A percentile compares a stretch with the other conserved stretches of the same genome.
Conservation (phyloP, 2,797 vertebrate genomes). For the Garrulus glandarius region DNA sequence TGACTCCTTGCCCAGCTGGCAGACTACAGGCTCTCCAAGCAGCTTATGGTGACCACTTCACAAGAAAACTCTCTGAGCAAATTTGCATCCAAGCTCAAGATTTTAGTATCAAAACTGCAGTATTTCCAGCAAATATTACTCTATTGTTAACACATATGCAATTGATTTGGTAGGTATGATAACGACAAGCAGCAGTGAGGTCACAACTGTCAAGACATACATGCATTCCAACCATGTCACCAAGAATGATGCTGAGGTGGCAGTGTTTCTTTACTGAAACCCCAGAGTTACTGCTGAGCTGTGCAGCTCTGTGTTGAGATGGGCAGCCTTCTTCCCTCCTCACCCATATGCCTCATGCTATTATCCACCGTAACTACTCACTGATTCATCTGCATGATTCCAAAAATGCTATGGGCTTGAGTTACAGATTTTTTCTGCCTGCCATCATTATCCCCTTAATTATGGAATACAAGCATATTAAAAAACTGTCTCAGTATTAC, state of each 20-base stretch:
- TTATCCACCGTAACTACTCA: not conserved
- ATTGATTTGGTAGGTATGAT: not conserved
- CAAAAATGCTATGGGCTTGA: not conserved
- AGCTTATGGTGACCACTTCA: not conserved
- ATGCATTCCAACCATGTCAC: not conserved
- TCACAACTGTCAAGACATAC: not conserved
- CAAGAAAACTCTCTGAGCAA: not conserved
- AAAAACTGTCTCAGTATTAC: not conserved
- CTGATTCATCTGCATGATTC: not conserved
- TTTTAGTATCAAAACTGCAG: not conserved
- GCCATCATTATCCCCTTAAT: not conserved
- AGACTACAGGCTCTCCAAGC: not conserved
- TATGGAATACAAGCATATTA: not conserved
- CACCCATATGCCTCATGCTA: accelerated
- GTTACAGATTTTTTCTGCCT: not conserved
- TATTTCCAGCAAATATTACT: not conserved
- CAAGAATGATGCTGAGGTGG: not conserved
- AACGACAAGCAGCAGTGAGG: not conserved
- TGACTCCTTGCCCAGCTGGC: not conserved
- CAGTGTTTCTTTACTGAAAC: not conserved
- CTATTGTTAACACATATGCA: not conserved
- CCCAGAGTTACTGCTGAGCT: not conserved
- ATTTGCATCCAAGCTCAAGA: not conserved
- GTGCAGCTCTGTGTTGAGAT: not conserved
- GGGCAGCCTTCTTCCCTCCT: not conserved